Evolutionary conservation across 2,797 vertebrate species (phyloP).

Genomic region (Steatocranus sp.): DNA sequence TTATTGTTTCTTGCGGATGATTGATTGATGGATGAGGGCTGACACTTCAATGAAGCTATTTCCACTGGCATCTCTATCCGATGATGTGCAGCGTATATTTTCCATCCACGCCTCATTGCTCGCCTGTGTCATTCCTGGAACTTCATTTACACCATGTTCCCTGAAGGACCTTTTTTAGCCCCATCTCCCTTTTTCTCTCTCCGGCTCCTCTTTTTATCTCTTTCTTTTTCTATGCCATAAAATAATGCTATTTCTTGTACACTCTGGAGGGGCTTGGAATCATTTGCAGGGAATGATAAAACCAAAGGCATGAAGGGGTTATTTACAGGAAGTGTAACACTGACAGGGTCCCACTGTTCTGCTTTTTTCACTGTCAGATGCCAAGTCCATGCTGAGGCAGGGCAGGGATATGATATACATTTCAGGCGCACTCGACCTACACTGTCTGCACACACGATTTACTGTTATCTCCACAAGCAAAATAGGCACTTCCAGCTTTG

Average conservation of each 20-base stretch:
- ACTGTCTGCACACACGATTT: neutral
- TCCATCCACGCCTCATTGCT: conserved; percentile 99
- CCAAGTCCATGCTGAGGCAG: conserved; percentile 50
- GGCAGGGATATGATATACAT: conserved; percentile 45
- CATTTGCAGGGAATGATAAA: conserved; percentile 78
- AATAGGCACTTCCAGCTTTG: conserved; percentile 10
- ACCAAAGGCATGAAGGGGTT: conserved; percentile 74
- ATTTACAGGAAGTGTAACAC: conserved; percentile 73
- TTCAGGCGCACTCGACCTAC: conserved; percentile 29
- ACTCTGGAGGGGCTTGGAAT: conserved; percentile 90
- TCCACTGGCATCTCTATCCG: conserved; percentile 99
- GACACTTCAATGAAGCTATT: conserved; percentile 99
- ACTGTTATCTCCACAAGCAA: conserved; percentile 26
- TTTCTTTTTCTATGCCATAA: conserved; percentile 80
- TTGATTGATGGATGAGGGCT: conserved; percentile 99
- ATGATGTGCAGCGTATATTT: conserved; percentile 99
- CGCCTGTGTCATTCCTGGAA: conserved; percentile 99
- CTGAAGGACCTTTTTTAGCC: conserved; percentile 88
- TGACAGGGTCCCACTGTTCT: conserved; percentile 62
- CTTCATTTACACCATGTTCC: conserved; percentile 99
- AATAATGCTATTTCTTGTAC: conserved; percentile 80
- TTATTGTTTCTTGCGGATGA: conserved; percentile 99
- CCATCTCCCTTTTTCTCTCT: conserved; percentile 66
- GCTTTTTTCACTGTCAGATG: conserved; percentile 53
- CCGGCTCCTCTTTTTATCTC: conserved; percentile 44